Evolutionary conservation across 2,113 vertebrate genomes (phyloP).

Genomic region (Lichenostomus cassidix): DNA sequence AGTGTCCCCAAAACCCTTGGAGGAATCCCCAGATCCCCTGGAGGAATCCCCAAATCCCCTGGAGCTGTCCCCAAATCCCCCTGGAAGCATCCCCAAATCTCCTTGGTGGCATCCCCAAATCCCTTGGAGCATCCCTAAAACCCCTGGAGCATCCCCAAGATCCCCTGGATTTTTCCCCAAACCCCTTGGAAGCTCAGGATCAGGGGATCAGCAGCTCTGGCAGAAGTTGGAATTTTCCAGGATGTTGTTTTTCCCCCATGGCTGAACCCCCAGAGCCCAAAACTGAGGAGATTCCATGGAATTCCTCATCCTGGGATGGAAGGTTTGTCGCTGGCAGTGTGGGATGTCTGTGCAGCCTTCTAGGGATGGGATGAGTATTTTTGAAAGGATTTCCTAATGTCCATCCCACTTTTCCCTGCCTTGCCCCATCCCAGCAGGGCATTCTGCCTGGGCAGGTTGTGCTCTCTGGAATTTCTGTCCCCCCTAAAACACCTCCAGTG

Average conservation of each 20-base stretch:
- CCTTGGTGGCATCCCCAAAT: no score
- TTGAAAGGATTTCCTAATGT: background rate
- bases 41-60: no score
- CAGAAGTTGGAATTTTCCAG: background rate
- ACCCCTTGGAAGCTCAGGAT: no score
- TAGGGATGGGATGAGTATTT: background rate
- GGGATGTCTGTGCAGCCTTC: background rate
- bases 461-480: background rate
- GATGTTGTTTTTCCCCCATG: no score
- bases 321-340: background rate
- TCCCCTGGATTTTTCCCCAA: no score
- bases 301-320: background rate
- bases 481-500: background rate
- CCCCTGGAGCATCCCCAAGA: no score
- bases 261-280: background rate
- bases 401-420: background rate
- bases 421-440: background rate
- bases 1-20: no score
- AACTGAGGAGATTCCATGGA: accelerated
- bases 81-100: no score
- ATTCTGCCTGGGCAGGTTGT: background rate
- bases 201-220: background rate
- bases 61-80: no score
- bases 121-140: no score
- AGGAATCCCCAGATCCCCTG: no score